Conservation (phyloP, 2,113 vertebrate species). For the Porphyrio hochstetteri region DNA sequence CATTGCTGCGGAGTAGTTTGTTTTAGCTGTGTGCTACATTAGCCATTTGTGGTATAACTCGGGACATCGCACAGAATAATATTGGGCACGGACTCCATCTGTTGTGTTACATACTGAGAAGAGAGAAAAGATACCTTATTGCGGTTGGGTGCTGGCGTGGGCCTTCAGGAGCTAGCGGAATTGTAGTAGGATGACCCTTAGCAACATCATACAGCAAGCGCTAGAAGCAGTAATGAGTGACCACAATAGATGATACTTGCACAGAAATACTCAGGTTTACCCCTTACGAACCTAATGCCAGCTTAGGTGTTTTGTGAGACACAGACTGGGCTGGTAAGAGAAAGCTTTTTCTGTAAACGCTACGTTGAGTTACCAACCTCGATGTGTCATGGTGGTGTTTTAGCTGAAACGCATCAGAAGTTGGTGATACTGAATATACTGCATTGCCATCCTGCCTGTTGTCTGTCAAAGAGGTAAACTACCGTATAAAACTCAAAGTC, state of each 20-base stretch:
- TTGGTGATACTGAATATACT: not conserved
- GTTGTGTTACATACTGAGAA: not conserved
- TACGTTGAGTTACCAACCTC: not conserved
- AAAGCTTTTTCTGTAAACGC: not conserved
- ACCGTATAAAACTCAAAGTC: not conserved
- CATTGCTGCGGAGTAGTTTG: conserved; percentile 26
- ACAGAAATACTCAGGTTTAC: not conserved
- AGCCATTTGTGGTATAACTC: conserved; percentile 17
- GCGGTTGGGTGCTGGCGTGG: not conserved
- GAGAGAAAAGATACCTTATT: not conserved
- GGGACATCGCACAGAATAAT: not conserved
- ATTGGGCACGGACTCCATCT: conserved; percentile 7
- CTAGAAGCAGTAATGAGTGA: not conserved
- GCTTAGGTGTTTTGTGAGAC: not conserved
- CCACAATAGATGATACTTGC: not conserved
- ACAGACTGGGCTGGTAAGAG: not conserved
- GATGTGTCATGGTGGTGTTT: not conserved
- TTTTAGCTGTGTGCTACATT: conserved; percentile 22
- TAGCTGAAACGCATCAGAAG: not conserved
- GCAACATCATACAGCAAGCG: not conserved
- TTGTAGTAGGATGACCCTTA: not conserved
- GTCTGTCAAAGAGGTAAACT: not conserved
- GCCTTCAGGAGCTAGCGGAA: not conserved
- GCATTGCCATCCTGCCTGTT: not conserved
- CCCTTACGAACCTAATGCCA: not conserved